Conservation (phyloP, 1,140 invertebrate species). For the Calliphora vicina region DNA sequence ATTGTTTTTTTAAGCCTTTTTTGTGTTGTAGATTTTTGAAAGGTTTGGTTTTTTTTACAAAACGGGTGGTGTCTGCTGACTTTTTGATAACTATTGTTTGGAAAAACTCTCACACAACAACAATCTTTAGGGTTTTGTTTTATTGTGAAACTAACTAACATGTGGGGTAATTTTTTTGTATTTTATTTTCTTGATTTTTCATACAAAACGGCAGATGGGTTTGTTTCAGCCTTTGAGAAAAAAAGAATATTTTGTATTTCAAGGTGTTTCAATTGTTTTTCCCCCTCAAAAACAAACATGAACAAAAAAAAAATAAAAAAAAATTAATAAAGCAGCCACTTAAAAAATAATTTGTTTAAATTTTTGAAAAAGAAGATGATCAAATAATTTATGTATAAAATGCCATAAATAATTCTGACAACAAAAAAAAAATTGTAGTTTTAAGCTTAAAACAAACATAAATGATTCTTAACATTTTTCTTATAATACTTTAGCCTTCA, state of each 20-base stretch:
- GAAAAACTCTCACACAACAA: not conserved
- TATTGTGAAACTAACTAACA: not conserved
- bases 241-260: not conserved
- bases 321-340: not conserved
- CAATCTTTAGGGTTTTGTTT: not conserved
- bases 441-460: not conserved
- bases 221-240: not conserved
- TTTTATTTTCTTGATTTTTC: not conserved
- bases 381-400: conserved; percentile 6
- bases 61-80: not conserved
- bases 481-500: not conserved
- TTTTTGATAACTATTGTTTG: conserved; percentile 5
- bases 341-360: conserved; percentile 5
- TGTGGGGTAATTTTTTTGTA: not conserved
- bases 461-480: not conserved
- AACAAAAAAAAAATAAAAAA: not conserved
- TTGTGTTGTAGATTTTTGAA: not conserved
- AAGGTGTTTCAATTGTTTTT: not conserved
- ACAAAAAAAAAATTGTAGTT: not conserved
- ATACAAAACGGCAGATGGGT: not conserved
- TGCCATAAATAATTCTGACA: not conserved
- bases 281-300: not conserved
- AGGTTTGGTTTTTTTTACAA: not conserved
- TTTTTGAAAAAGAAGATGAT: not conserved
- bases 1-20: not conserved